These are phyloP conservation scores for Mastacembelus armatus DNA, from an alignment of 2,797 vertebrate species.

Conservation along the genomic window DNA sequence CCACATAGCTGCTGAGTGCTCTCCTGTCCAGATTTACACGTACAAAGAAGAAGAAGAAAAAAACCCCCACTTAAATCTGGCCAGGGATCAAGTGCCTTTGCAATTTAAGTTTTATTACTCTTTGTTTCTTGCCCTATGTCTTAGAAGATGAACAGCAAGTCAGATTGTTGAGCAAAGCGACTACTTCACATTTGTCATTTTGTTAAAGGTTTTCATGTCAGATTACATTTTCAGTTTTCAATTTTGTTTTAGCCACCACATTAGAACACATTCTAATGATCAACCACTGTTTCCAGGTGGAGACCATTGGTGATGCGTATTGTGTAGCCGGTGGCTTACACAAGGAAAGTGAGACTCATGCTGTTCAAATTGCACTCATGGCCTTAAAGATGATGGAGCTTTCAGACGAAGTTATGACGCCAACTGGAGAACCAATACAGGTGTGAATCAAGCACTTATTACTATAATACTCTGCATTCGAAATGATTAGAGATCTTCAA, in stretches of 20 bases:
- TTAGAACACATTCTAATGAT: slow-evolving; percentile 23
- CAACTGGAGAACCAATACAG: slow-evolving; percentile 95
- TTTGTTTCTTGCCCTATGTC: slow-evolving; percentile 11
- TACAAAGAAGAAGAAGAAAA: slow-evolving; percentile 17
- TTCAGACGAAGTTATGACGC: slow-evolving; percentile 93
- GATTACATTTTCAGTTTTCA: slow-evolving; percentile 8
- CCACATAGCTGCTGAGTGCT: slow-evolving; percentile 64
- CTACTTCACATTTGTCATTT: slow-evolving; percentile 39
- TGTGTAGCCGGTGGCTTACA: slow-evolving; percentile 97
- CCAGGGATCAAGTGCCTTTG: slow-evolving; percentile 46
- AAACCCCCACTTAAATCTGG: slow-evolving; percentile 37
- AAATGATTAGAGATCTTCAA: slow-evolving; percentile 13
- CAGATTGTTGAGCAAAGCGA: slow-evolving; percentile 15
- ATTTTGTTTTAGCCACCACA: background rate
- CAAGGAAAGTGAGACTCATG: slow-evolving; percentile 94
- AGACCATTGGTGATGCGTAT: slow-evolving; percentile 98
- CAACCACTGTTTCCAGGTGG: slow-evolving; percentile 86
- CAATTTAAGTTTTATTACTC: slow-evolving; percentile 48
- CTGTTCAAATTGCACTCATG: slow-evolving; percentile 95
- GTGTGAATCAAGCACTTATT: slow-evolving; percentile 76
- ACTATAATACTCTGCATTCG: slow-evolving; percentile 14
- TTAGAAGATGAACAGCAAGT: slow-evolving; percentile 8
- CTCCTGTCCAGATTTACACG: slow-evolving; percentile 62
- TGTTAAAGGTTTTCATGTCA: slow-evolving; percentile 21
- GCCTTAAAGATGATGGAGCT: slow-evolving; percentile 99